phyloP scores from a whole-genome alignment of 2,888 invertebrate species.

The Cephalotes varians region DNA sequence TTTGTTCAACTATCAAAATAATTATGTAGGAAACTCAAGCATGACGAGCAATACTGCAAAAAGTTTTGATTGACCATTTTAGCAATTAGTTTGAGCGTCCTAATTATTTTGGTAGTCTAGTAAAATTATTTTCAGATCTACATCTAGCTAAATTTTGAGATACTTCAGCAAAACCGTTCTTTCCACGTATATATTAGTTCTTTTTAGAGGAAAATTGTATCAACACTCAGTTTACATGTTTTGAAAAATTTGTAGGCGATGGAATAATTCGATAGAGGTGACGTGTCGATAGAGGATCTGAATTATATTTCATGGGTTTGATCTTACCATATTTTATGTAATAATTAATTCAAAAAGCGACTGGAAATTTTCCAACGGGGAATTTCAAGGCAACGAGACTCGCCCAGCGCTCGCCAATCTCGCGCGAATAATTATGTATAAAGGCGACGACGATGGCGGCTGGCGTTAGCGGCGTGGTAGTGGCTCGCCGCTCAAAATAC shows the following conservation, averaged over 20 bases:
- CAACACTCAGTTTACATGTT: neutral
- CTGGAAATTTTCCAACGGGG: conserved; percentile 62
- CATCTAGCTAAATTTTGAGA: too few species aligned
- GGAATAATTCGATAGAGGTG: neutral
- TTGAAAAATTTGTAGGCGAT: neutral
- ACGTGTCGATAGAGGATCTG: neutral
- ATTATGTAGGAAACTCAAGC: too few species aligned
- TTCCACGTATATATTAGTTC: neutral
- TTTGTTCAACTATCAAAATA: too few species aligned
- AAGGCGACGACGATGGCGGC: conserved; percentile 76
- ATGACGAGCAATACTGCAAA: too few species aligned
- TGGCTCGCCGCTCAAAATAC: conserved; percentile 82
- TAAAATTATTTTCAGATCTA: too few species aligned
- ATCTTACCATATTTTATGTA: conserved; percentile 31
- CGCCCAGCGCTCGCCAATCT: conserved; percentile 79
- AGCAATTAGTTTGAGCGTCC: too few species aligned
- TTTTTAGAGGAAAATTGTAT: neutral
- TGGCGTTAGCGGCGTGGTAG: conserved; percentile 69
- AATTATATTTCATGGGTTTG: conserved; percentile 12
- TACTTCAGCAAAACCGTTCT: too few species aligned
- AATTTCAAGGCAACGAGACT: conserved; percentile 66
- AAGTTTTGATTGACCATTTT: too few species aligned
- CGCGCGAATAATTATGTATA: conserved; percentile 85
- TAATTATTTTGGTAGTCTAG: too few species aligned
- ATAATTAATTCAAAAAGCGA: conserved; percentile 52